Evolutionary conservation across 2,797 vertebrate genomes (phyloP), one percentile per base, ranked within the genome.

Genomic region (Gambusia yucatana): DNA sequence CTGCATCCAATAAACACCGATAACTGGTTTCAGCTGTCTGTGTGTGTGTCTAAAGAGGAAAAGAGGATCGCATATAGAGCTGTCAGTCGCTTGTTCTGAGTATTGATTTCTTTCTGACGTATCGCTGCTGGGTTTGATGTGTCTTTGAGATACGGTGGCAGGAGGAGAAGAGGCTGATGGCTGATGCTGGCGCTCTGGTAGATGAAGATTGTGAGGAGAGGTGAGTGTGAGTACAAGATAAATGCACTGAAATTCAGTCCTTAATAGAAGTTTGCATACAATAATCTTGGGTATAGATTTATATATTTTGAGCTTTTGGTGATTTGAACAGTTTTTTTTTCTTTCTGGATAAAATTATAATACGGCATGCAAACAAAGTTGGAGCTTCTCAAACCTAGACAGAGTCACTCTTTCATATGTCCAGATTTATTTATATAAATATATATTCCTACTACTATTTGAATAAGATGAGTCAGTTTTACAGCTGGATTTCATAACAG

Each of bases 81-180:
- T 59, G 82, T 88, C 77, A 77, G 36, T 13, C 14, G 46, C 84
- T 76, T 75, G 69, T 82, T 76, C 77, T 65, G 46, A 67, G 63
- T 69, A 72, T 75, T 77, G 81, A 80, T 80, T 86, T 61, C n/a
- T 82, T 79, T 63, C 77, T 89, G 82, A 87, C 73, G 82, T 80
- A 52, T 77, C 16, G 59, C 77, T 79, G 88, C 16, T 73, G 77
- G 84, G 80, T 87, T 84, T 90, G 83, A 90, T 84, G 61, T 78
- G 86, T 79, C 78, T 81, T 75, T 83, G 79, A 85, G 25, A 6
- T 25, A 39, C n/a, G 77, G 77, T 43, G 85, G 82, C 76, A 81
- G 84, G 82, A 82, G 72, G 73, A 81, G 47, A 81, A 74, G 72
- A n/a, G 63, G 57, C 65, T 30, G 48, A 61, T 48, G 41, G 67